Base-by-base conservation (phyloP, 30 jellyfish, hydroid and myxozoan species). In the Aurelia aurita complex sp. Pacific region DNA sequence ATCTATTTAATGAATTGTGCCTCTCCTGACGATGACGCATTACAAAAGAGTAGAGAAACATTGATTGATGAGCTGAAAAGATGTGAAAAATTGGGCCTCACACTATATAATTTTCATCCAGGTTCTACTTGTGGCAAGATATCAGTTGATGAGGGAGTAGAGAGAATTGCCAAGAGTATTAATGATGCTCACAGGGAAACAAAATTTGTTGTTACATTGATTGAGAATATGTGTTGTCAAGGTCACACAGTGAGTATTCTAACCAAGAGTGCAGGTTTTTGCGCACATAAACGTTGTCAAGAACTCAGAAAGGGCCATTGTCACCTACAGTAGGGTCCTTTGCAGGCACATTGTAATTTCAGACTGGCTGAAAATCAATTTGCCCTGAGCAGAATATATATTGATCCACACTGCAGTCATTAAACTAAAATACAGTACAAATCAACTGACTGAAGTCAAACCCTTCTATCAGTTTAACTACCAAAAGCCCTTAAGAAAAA, bases 41-140 rank as follows among this genome's bases (percentile, higher is more conserved):
- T 85, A 13, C 71, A 79, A 65, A 75, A 74, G 40, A 85, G 94
- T 66, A 67, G 88, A n/a, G 88, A 71, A 8, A 77, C 88, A 15
- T 65, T 85, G 29, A 69, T 66, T 8, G 94, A 85, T 53, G 94
- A 85, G 70, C 61, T 85, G 73, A 76, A 75, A 46, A 52, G 94
- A 57, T 85, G 94, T 75, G 88, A 74, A 57, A 75, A 57, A 54
- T 82, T 85, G 13, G 88, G 88, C 54, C 79, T 85, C 73, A 59
- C 72, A 17, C 52, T 85, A 76, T 76, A 74, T 71, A 75, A 74
- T 43, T 85, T 85, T 69, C 94, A 85, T 55, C 94, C 94, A 2
- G 94, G 94, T 8, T 75, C 94, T 4, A 76, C 94, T 5, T 74
- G 88, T 57, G 94, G 88, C 16, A 77, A 65, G 35, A 85, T 76